These are phyloP conservation scores for Trididemnum nubilum DNA, from an alignment of 23 tunicate genomes.

Conservation along the genomic window DNA sequence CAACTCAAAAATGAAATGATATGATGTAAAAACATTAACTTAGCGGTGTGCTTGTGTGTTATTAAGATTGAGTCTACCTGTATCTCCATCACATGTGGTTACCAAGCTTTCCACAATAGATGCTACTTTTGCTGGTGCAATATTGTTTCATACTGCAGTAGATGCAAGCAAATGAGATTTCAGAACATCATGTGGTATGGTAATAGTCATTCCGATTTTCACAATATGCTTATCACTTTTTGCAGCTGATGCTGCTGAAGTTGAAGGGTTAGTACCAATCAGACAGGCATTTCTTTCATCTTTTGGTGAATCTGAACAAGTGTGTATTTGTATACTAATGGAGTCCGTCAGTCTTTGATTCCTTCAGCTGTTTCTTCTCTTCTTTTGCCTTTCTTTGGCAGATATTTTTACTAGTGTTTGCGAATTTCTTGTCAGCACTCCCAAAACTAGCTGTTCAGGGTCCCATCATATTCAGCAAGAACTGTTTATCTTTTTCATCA, in stretches of 20 bases:
- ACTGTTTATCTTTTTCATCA: not conserved
- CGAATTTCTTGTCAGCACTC: constrained; percentile 1
- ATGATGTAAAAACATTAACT: not conserved
- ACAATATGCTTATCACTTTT: not conserved
- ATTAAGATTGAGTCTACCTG: constrained; percentile 11
- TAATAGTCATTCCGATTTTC: constrained; percentile 11
- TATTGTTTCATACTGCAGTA: constrained; percentile 2
- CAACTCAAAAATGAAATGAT: not conserved
- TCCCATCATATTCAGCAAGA: constrained; percentile 17
- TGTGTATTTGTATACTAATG: not conserved
- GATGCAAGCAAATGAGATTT: constrained; percentile 14
- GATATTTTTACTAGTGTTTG: constrained; percentile 4
- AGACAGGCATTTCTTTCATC: not conserved
- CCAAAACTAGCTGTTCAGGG: constrained; percentile 17
- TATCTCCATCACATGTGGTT: constrained; percentile 8
- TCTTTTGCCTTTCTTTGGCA: not conserved
- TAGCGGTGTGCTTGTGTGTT: not conserved
- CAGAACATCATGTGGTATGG: constrained; percentile 10
- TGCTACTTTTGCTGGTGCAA: constrained; percentile 15
- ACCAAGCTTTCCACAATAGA: constrained; percentile 7
- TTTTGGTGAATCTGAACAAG: constrained; percentile 7
- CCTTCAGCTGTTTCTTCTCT: not conserved
- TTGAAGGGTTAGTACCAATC: constrained; percentile 16
- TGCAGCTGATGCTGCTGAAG: constrained; percentile 13
- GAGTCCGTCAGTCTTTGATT: not conserved